These are phyloP conservation scores for Epinephelus fuscoguttatus DNA, from an alignment of 2,113 vertebrate genomes.

Conservation along the genomic window DNA sequence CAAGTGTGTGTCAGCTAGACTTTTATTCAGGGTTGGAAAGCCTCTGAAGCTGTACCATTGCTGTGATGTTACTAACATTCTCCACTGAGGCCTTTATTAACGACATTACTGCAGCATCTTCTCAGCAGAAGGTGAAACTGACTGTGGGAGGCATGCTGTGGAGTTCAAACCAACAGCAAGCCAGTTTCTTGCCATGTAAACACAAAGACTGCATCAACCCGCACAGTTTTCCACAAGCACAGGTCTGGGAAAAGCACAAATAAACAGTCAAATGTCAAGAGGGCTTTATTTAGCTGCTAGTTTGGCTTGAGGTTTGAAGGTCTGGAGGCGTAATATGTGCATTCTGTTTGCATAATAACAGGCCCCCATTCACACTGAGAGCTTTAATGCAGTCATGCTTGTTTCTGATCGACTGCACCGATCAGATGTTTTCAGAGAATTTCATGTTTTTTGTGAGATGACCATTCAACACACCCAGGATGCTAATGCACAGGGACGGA, in stretches of 20 bases:
- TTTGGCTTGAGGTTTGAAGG: neutral
- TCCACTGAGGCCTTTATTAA: neutral
- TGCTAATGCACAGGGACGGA: neutral
- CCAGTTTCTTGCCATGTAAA: slow-evolving; percentile 1
- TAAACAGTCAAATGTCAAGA: slow-evolving; percentile 31
- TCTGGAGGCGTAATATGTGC: neutral
- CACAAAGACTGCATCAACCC: slow-evolving; percentile 21
- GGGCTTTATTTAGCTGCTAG: neutral
- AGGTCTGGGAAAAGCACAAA: slow-evolving; percentile 26
- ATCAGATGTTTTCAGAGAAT: neutral
- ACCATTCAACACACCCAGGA: neutral
- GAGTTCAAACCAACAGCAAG: slow-evolving; percentile 12
- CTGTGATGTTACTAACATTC: neutral
- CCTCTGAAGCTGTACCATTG: neutral
- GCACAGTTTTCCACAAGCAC: slow-evolving; percentile 31
- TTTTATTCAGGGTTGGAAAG: neutral
- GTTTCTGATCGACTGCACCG: neutral
- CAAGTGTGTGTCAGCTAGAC: neutral
- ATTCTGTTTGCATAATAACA: neutral
- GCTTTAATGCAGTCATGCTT: neutral
- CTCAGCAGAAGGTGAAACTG: slow-evolving; percentile 18
- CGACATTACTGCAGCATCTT: neutral
- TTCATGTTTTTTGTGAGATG: neutral
- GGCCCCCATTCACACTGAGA: neutral
- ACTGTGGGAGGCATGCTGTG: slow-evolving; percentile 6